A percentile compares a stretch with the other conserved stretches of the same genome.
Evolutionary conservation across 1,140 invertebrate species (phyloP).

Genomic region (Drosophila ercepeae): DNA sequence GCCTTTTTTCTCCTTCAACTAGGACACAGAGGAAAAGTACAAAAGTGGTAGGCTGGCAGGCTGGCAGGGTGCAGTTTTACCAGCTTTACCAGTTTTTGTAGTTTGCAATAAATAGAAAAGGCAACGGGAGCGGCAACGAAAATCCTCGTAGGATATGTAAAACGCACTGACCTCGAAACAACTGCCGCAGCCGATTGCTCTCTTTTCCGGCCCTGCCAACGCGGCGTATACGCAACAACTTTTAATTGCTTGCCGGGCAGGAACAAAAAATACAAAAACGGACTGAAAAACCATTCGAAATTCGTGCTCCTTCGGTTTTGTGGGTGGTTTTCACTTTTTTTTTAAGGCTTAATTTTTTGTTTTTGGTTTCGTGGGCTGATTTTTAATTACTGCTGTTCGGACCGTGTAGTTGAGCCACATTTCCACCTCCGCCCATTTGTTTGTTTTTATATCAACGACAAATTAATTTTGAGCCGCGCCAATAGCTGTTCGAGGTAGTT

Average conservation of each 20-base stretch:
- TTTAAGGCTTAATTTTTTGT: conserved; percentile 2
- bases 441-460: conserved; percentile 55
- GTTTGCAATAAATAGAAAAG: conserved; percentile 38
- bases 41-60: not conserved
- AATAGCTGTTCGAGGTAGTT: conserved; percentile 40
- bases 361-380: conserved; percentile 29
- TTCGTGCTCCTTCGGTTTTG: conserved; percentile 17
- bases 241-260: conserved; percentile 48
- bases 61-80: no score
- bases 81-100: conserved; percentile 8
- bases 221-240: conserved; percentile 64
- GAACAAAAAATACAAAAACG: conserved; percentile 1
- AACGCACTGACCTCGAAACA: conserved; percentile 58
- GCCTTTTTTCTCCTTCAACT: not conserved
- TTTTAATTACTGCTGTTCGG: conserved; percentile 71
- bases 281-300: conserved; percentile 7
- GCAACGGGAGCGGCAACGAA: conserved; percentile 29
- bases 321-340: conserved; percentile 15
- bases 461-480: conserved; percentile 61
- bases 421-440: conserved; percentile 25
- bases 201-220: conserved; percentile 39
- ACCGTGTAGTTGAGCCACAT: conserved; percentile 26
- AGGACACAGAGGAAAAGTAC: not conserved
- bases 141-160: conserved; percentile 49
- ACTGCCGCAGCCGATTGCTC: conserved; percentile 41